Evolutionary conservation across 2,113 vertebrate species (phyloP), one percentile per base, ranked within the genome.

Genomic region (Syngnathus floridae): DNA sequence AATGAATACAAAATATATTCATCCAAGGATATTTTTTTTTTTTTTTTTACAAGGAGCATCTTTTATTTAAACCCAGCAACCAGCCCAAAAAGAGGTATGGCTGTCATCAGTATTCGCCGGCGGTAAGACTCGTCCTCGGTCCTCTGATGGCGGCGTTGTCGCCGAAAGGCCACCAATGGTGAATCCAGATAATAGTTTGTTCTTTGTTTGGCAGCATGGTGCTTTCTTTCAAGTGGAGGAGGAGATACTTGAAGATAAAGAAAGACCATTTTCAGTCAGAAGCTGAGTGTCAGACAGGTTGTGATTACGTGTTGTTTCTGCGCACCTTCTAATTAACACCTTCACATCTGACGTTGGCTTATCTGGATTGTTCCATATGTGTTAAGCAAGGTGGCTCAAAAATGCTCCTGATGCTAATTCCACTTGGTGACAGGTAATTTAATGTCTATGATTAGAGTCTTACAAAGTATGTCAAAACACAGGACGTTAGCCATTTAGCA

Each of bases 101-200:
- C 38, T 40, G 37, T 5, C n/a, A 40, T 61, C 12, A 22, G 38
- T 14, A 21, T 22, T 38, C 38, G 55, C 40, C 51, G 35, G 5
- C 5, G 35, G 49, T 17, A 78, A 71, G 76, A 65, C 71, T 45
- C 22, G 68, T 74, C 65, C 61, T 64, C 49, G 5, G 26, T 19
- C 61, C 45, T 62, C 1, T 71, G 71, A 62, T 67, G 64, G 59
- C 7, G 57, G 63, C 36, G 51, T 67, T 73, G 72, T 65, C 14
- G 48, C 60, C 61, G 72, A 77, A 54, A 73, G 41, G 49, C 64
- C 61, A 69, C 59, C 65, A 13, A 71, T 68, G 78, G 68, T 73
- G 75, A 70, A 78, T 78, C 71, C 71, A 82, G 80, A 83, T 81
- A 75, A 74, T 81, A 81, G 79, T 87, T 85, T 80, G 77, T 79